These are phyloP conservation scores for Epirrhoe tristata DNA, from an alignment of 2,888 invertebrate species.

Conservation along the genomic window DNA sequence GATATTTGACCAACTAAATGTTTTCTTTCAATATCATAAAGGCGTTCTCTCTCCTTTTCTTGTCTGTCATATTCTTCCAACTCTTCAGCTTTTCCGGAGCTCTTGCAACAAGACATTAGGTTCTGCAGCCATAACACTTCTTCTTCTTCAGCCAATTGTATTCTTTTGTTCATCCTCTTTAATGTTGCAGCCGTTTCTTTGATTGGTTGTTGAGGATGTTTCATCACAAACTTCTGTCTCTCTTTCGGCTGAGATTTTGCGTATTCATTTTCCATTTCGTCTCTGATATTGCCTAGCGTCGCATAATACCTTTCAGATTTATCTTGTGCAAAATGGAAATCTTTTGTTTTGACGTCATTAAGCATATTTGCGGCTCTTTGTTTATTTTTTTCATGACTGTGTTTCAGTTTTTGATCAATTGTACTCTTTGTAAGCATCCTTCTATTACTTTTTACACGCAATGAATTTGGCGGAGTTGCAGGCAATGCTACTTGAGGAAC, in stretches of 20 bases:
- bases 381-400: constrained; percentile 67
- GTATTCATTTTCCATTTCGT: constrained; percentile 56
- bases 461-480: constrained; percentile 63
- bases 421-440: constrained; percentile 70
- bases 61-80: constrained; percentile 76
- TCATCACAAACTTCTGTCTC: constrained; percentile 46
- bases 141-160: constrained; percentile 65
- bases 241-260: constrained; percentile 51
- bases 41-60: constrained; percentile 75
- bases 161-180: constrained; percentile 80
- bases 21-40: constrained; percentile 85
- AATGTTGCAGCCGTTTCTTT: constrained; percentile 82
- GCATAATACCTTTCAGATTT: constrained; percentile 61
- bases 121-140: constrained; percentile 82
- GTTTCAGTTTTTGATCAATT: constrained; percentile 70
- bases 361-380: constrained; percentile 64
- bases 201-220: constrained; percentile 50
- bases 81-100: constrained; percentile 69
- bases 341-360: constrained; percentile 62
- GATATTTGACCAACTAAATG: constrained; percentile 85
- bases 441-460: constrained; percentile 49
- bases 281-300: constrained; percentile 56
- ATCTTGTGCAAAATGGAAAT: constrained; percentile 61
- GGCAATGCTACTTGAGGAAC: constrained; percentile 44
- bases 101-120: constrained; percentile 75